Percentiles rank a stretch among this genome's conserved stretches.
phyloP scores from a whole-genome alignment of 2,797 vertebrate genomes.

The Acipenser oxyrinchus region DNA sequence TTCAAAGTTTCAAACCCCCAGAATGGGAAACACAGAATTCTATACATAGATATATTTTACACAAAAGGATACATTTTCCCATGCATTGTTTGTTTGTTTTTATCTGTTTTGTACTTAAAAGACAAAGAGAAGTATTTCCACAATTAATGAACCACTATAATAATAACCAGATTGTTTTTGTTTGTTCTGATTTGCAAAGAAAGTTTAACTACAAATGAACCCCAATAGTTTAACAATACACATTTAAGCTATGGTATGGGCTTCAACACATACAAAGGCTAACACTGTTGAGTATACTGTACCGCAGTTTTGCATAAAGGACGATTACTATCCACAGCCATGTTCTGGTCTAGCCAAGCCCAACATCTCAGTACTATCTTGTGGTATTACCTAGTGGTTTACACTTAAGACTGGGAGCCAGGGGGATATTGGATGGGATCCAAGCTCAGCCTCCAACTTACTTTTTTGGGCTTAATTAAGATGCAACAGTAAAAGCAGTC shows the following conservation, averaged over 20 bases:
- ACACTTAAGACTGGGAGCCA: no score
- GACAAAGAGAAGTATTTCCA: no score
- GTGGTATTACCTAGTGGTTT: not conserved
- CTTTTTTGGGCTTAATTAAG: no score
- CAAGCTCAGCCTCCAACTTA: no score
- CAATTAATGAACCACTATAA: no score
- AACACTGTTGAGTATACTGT: slow-evolving; percentile 14
- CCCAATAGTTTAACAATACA: not conserved
- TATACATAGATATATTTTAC: slow-evolving; percentile 37
- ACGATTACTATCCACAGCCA: slow-evolving; percentile 26
- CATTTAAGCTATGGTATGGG: slow-evolving; percentile 7
- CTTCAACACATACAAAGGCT: slow-evolving; percentile 19
- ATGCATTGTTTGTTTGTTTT: not conserved
- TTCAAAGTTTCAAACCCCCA: slow-evolving; percentile 28
- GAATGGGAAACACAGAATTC: slow-evolving; percentile 34
- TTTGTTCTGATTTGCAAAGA: no score
- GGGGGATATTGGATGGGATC: no score
- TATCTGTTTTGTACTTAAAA: no score
- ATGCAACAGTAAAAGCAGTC: no score
- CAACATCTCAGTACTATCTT: slow-evolving; percentile 27
- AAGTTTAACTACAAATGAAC: no score
- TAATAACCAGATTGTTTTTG: no score
- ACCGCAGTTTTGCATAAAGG: slow-evolving; percentile 20
- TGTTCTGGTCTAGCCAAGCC: slow-evolving; percentile 25
- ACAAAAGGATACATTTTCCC: slow-evolving; percentile 35